phyloP scores from a whole-genome alignment of 2,797 vertebrate genomes.

The Catharus ustulatus region DNA sequence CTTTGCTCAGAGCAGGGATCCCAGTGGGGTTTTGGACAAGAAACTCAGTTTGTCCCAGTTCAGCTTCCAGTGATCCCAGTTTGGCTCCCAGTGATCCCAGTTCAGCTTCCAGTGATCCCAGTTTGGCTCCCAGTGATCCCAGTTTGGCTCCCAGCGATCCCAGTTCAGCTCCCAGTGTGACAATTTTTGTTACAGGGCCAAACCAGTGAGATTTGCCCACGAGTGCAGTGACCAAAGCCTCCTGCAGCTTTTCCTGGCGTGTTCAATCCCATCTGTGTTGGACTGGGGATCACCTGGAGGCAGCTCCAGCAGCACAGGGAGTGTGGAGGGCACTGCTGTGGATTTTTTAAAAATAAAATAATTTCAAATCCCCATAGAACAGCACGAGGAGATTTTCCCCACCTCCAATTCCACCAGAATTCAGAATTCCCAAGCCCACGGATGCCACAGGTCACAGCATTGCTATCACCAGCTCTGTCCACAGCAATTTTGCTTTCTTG shows the following conservation, averaged over 20 bases:
- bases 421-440: accelerated
- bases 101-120: neutral
- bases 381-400: neutral
- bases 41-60: neutral
- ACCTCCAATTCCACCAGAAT: neutral
- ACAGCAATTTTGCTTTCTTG: neutral
- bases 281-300: neutral
- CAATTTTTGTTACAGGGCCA: accelerated
- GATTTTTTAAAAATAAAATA: accelerated
- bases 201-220: accelerated
- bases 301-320: neutral
- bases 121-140: neutral
- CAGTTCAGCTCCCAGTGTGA: neutral
- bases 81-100: neutral
- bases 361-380: neutral
- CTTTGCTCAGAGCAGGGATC: neutral
- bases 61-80: neutral
- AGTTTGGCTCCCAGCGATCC: neutral
- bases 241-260: accelerated
- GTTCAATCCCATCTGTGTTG: neutral
- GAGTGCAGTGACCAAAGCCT: neutral
- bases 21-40: neutral
- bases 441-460: neutral
- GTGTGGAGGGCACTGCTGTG: accelerated
- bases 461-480: neutral